Base-by-base conservation (phyloP, 1,140 invertebrate species). In the Heliconius melpomene region DNA sequence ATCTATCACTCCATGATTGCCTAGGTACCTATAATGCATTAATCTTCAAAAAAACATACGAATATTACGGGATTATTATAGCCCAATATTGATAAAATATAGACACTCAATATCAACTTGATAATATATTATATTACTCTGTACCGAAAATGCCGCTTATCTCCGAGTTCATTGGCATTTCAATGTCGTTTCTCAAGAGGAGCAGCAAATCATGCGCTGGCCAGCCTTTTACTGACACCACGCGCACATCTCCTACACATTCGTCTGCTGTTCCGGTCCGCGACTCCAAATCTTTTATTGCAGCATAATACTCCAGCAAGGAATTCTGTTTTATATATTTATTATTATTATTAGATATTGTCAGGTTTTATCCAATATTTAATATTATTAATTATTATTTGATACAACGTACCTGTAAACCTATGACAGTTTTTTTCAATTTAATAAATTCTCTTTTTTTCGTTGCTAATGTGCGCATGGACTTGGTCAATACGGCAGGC, bases 361-460 rank as follows among this genome's bases (percentile, higher is more conserved):
- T 3, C 5, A 23, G 3, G 8, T 6, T 66, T 26, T 26, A 1
- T 66, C 3, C 7, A 60, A 32, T 71, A 7, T 66, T 26, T 66
- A 29, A 23, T 5, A 66, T 13, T 29, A 29, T 23, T 13, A 29
- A 66, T 13, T 29, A 29, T 23, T 13, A 29, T 29, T 29, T 26
- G 26, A 23, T 26, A 23, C n/a, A 52, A 29, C 60, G 13, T 26
- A 66, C 60, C 13, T 66, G 60, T 13, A 66, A 26, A 16, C 60
- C 29, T 46, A 91, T 84, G 29, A 94, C 76, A 75, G 32, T 85
- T 77, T 91, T 93, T n/a, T 86, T 85, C 75, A 90, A 46, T 79
- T 93, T 92, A 0, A 93, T 71, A 80, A 93, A 93, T 79, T 94
- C 92, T 70, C 92, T 86, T 86, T 89, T 93, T 77, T 91, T 93